Percentiles rank a stretch among this genome's conserved stretches.
These are phyloP conservation scores for Druon quercuslanigerum DNA, from an alignment of 1,140 invertebrate species.

Conservation along the genomic window DNA sequence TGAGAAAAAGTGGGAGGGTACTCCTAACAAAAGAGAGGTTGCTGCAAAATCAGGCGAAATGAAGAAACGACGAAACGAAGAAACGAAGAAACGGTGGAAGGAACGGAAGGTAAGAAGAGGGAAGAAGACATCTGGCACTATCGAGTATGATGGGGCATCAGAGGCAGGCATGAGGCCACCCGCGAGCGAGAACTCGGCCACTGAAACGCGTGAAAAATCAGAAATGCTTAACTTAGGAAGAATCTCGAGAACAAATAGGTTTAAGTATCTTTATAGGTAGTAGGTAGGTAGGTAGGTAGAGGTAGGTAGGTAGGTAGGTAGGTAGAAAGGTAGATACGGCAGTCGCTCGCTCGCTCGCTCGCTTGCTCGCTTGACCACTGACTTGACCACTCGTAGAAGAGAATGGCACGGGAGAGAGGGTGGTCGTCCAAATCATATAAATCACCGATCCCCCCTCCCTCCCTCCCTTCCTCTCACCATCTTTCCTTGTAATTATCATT, in stretches of 20 bases:
- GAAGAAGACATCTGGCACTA: background rate
- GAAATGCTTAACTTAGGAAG: slow-evolving; percentile 55
- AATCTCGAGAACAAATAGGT: slow-evolving; percentile 39
- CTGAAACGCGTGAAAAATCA: slow-evolving; percentile 54
- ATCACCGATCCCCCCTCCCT: slow-evolving; percentile 42
- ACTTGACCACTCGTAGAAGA: slow-evolving; percentile 32
- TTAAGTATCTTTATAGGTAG: slow-evolving; percentile 38
- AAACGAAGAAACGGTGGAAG: background rate
- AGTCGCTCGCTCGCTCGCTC: slow-evolving; percentile 48
- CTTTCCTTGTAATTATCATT: slow-evolving; percentile 57
- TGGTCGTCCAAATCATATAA: slow-evolving; percentile 50
- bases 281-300: background rate
- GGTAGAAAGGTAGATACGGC: slow-evolving; percentile 10
- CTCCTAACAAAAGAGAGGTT: background rate
- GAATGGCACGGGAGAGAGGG: slow-evolving; percentile 44
- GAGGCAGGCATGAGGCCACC: background rate
- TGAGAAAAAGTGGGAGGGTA: no score
- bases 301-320: slow-evolving; percentile 10
- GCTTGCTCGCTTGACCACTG: slow-evolving; percentile 33
- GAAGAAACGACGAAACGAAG: background rate
- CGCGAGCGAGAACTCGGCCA: slow-evolving; percentile 23
- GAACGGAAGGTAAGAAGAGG: no score
- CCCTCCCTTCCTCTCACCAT: background rate
- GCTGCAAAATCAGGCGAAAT: slow-evolving; percentile 26
- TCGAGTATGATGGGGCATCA: no score